Evolutionary conservation across 2,888 invertebrate genomes (phyloP), one percentile per base, ranked within the genome.

Genomic region (Erynnis tages): DNA sequence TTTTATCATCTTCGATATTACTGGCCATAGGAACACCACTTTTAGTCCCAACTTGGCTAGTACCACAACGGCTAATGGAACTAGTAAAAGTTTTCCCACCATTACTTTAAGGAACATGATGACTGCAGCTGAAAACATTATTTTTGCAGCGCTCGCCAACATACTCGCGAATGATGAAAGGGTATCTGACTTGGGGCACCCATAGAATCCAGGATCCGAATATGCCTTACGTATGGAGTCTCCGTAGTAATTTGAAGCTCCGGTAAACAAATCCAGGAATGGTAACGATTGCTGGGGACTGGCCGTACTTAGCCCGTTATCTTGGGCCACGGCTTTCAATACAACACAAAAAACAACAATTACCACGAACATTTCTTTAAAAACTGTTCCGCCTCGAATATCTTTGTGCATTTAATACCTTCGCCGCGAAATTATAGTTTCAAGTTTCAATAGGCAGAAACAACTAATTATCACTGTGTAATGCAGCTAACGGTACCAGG

Each of bases 401-500:
- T 50, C 62, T 64, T 65, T 58, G 67, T 73, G 65, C 67, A 71
- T 82, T 82, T 88, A 87, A 83, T 79, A 83, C 76, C 79, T 84
- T 76, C 73, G 65, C 82, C 84, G 69, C 81, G 79, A 83, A 85
- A 88, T 88, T 76, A 50, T 30, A 73, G 83, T 84, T 83, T 79
- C 68, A 73, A 73, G 71, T 64, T 71, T 67, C 72, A 76, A 81
- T 71, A 68, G 65, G 71, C 80, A 67, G 62, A 68, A 71, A 77
- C 69, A 77, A 77, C 75, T 73, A 71, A 77, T 79, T 76, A 76
- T 67, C 60, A 66, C 63, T 67, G 58, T 70, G 56, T 70, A 72
- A 76, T 75, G 63, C 57, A 71, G 66, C 53, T 64, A 80, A 77
- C 81, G 73, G 79, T 71, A 72, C 67, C 60, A 60, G 65, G 75